Percentiles rank a stretch among this genome's conserved stretches.
Evolutionary conservation across 2,888 invertebrate genomes (phyloP).

Genomic region (Xestia c-nigrum): DNA sequence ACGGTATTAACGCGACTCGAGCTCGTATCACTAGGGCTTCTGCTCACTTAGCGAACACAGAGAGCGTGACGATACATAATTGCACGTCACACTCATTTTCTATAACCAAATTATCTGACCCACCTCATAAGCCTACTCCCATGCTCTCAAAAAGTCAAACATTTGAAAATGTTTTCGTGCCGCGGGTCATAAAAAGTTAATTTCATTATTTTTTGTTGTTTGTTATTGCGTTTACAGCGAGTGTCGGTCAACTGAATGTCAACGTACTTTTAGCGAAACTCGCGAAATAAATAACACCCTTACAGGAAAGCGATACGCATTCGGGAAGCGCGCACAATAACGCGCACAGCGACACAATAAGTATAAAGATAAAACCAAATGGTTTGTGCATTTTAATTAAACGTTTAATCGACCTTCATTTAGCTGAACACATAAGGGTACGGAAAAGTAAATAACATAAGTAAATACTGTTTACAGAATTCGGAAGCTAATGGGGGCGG

Average conservation of each 20-base stretch:
- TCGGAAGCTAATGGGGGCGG: slow-evolving; percentile 55
- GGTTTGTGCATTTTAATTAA: slow-evolving; percentile 70
- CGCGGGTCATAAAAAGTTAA: slow-evolving; percentile 53
- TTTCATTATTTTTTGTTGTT: slow-evolving; percentile 61
- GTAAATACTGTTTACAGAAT: slow-evolving; percentile 65
- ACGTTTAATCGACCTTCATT: slow-evolving; percentile 61
- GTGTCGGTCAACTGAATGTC: slow-evolving; percentile 53
- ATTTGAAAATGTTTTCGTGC: slow-evolving; percentile 46
- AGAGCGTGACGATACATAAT: slow-evolving; percentile 44
- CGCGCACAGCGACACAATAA: slow-evolving; percentile 54
- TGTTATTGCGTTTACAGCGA: slow-evolving; percentile 48
- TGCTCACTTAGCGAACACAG: slow-evolving; percentile 34
- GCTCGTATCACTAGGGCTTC: slow-evolving; percentile 45
- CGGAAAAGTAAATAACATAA: slow-evolving; percentile 66
- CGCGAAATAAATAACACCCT: slow-evolving; percentile 62
- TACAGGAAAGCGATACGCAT: slow-evolving; percentile 63
- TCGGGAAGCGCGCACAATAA: slow-evolving; percentile 59
- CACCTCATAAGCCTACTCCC: slow-evolving; percentile 24
- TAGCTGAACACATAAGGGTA: slow-evolving; percentile 60
- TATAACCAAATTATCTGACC: slow-evolving; percentile 9
- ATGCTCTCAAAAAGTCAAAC: slow-evolving; percentile 39
- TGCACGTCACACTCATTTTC: slow-evolving; percentile 18
- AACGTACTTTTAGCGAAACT: slow-evolving; percentile 49
- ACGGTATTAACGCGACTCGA: slow-evolving; percentile 37
- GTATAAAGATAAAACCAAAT: slow-evolving; percentile 67